Base-by-base conservation (phyloP, 1,140 invertebrate species). In the Andrena cerasifolii region DNA sequence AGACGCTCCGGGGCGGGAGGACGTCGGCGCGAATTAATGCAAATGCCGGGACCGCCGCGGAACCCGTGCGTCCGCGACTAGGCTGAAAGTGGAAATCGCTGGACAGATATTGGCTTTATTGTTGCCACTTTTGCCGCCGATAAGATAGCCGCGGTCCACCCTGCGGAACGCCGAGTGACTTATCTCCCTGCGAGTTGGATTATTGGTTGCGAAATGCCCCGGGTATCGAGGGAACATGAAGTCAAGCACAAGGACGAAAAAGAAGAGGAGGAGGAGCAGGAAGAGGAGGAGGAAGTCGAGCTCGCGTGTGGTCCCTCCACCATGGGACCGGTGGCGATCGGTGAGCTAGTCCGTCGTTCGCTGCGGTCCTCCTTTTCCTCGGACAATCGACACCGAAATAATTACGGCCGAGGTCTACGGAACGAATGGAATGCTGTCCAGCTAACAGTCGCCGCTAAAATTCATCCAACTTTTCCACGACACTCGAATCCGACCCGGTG, bases 281-380 rank as follows among this genome's bases (percentile, higher is more conserved):
- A 54, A 65, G 40, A 74, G 51, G 53, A 45, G 7, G n/a, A 56
- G 24, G 49, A 54, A 12, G 76, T 58, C 45, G n/a, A 56, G 78
- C 82, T 83, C 81, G 81, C 81, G 81, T 80, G 82, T 84, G 82
- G 82, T 83, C 82, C 47, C 24, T 18, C 61, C 56, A 36, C 58
- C 56, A 51, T 31, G 53, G 70, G 51, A 16, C 59, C 61, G 81
- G 77, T 83, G 58, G 76, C 53, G 68, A 65, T 75, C 77, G 63
- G 45, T 45, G 51, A 62, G 63, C 79, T 83, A 82, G 75, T 67
- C 80, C 51, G 74, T 74, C 71, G 67, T 68, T 72, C 72, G 59
- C 53, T 75, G 66, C 65, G 54, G 51, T 59, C 78, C 80, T 54
- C 73, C 79, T 67, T 76, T 70, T 33, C 14, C 33, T 76, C 10